A percentile compares a stretch with the other conserved stretches of the same genome.
phyloP scores from a whole-genome alignment of 35 echinoderm and acorn worm species.

The Antedon bifida region DNA sequence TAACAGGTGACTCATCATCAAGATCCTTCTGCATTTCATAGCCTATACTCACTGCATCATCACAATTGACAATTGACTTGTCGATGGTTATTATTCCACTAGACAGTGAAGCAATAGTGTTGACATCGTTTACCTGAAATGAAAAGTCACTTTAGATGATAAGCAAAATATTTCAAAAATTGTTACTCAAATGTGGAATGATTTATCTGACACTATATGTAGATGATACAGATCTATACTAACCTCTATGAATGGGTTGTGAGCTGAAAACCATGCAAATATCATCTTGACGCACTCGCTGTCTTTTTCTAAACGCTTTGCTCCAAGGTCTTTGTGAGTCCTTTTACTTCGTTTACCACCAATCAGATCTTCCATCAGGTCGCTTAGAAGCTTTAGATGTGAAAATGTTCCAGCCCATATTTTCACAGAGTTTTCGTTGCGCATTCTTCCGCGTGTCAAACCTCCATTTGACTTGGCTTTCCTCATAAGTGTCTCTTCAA shows the following conservation, averaged over 20 bases:
- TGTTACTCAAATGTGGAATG: too few relatives aligned
- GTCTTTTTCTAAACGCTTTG: constrained; percentile 6
- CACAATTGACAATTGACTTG: constrained; percentile 14
- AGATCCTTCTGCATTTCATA: not conserved
- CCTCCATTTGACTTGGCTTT: constrained; percentile 36
- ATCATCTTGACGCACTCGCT: constrained; percentile 9
- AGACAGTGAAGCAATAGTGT: constrained; percentile 10
- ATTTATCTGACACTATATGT: too few relatives aligned
- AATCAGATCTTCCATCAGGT: constrained; percentile 42
- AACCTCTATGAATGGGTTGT: constrained; percentile 26
- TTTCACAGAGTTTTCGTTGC: constrained; percentile 24
- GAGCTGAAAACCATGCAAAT: constrained; percentile 11
- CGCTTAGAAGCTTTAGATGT: constrained; percentile 38
- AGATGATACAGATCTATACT: too few relatives aligned
- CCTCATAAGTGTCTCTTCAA: constrained; percentile 29
- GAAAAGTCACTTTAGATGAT: not conserved
- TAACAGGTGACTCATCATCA: constrained; percentile 1
- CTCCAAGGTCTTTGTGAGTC: constrained; percentile 28
- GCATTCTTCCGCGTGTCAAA: constrained; percentile 17
- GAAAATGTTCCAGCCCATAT: constrained; percentile 41
- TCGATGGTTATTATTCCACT: constrained; percentile 6
- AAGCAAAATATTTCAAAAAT: too few relatives aligned
- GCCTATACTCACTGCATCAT: constrained; percentile 18
- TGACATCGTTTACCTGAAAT: constrained; percentile 10
- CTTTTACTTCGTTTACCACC: constrained; percentile 29